Percentiles rank a stretch among this genome's conserved stretches.
Conservation (phyloP, 2,113 vertebrate genomes). For the Oryzias curvinotus region DNA sequence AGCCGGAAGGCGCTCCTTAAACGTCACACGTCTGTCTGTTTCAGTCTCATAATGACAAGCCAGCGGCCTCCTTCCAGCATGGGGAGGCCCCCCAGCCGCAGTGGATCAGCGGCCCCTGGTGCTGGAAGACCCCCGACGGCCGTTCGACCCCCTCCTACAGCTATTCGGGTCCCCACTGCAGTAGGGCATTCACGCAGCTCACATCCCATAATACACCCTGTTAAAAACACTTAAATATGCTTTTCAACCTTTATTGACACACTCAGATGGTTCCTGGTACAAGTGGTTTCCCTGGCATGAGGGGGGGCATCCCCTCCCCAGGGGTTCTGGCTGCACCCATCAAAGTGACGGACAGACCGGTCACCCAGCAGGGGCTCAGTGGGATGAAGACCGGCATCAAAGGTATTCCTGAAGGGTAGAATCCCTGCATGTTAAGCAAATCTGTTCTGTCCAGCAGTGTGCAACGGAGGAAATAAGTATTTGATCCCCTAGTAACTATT, state of each 20-base stretch:
- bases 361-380: slow-evolving; percentile 96
- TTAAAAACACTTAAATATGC: no score
- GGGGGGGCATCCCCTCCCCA: slow-evolving; percentile 72
- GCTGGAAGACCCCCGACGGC: slow-evolving; percentile 79
- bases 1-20: neutral
- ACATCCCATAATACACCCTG: no score
- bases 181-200: slow-evolving; percentile 66
- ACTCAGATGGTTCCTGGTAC: slow-evolving; percentile 86
- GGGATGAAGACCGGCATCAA: slow-evolving; percentile 95
- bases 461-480: no score
- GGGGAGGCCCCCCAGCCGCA: slow-evolving; percentile 80
- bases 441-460: no score
- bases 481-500: no score
- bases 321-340: slow-evolving; percentile 90
- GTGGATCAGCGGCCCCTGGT: slow-evolving; percentile 67
- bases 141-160: slow-evolving; percentile 80
- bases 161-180: slow-evolving; percentile 79
- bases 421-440: neutral
- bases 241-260: neutral
- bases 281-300: slow-evolving; percentile 81
- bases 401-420: slow-evolving; percentile 70
- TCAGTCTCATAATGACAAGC: slow-evolving; percentile 77
- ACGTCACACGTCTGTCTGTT: neutral
- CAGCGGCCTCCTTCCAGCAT: slow-evolving; percentile 78
- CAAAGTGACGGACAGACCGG: slow-evolving; percentile 92